These are phyloP conservation scores for Liodrosophila aerea DNA, from an alignment of 2,888 invertebrate species.

Conservation along the genomic window DNA sequence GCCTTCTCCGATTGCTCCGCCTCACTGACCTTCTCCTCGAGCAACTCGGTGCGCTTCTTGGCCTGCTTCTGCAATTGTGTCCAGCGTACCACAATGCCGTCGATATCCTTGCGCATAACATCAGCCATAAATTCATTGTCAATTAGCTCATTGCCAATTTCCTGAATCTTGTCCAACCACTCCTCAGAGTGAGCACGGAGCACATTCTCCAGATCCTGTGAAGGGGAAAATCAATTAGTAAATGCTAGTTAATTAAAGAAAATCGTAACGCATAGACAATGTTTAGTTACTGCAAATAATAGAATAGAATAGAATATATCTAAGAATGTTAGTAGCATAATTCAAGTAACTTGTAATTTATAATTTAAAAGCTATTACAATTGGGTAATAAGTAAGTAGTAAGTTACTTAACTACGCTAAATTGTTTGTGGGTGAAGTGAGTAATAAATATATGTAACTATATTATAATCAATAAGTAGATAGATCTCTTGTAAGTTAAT, in stretches of 20 bases:
- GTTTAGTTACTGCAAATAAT: background rate
- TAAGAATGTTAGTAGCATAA: conserved; percentile 81
- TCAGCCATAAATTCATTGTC: conserved; percentile 89
- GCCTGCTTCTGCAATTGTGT: conserved; percentile 87
- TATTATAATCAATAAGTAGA: too few species aligned
- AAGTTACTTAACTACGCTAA: too few species aligned
- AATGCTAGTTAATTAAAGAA: background rate
- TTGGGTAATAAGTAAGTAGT: too few species aligned
- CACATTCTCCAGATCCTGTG: conserved; percentile 91
- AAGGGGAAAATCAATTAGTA: conserved; percentile 2
- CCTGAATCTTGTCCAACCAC: conserved; percentile 88
- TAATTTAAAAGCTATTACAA: too few species aligned
- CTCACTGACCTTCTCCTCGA: conserved; percentile 89
- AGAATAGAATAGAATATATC: conserved; percentile 87
- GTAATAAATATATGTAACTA: too few species aligned
- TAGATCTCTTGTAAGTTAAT: too few species aligned
- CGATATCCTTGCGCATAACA: conserved; percentile 87
- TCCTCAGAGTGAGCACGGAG: conserved; percentile 87
- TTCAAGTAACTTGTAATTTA: too few species aligned
- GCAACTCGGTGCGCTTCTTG: conserved; percentile 82
- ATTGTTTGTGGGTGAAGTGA: too few species aligned
- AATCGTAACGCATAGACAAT: too few species aligned
- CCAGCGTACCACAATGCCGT: conserved; percentile 86
- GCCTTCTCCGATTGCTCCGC: conserved; percentile 90
- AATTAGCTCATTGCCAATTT: conserved; percentile 88